Conservation (phyloP, 2,113 vertebrate genomes). For the Enhydra lutris region DNA sequence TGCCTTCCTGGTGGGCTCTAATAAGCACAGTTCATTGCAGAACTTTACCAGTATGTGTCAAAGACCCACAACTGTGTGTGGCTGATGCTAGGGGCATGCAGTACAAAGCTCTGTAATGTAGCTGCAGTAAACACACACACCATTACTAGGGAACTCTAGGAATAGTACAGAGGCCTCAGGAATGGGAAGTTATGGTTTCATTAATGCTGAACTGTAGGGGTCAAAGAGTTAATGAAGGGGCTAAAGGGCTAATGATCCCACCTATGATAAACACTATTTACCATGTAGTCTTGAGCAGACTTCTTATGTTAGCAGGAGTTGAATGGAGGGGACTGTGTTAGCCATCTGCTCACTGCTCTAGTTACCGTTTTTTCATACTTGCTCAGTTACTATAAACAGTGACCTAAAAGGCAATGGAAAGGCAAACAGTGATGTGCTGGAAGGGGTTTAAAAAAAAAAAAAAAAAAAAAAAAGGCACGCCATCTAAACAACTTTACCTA, state of each 20-base stretch:
- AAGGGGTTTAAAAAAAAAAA: background rate
- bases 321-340: conserved; percentile 22
- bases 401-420: conserved; percentile 46
- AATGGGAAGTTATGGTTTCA: conserved; percentile 64
- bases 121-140: conserved; percentile 66
- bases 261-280: conserved; percentile 67
- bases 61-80: conserved; percentile 64
- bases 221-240: conserved; percentile 74
- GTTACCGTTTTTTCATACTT: conserved; percentile 26
- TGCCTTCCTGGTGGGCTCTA: conserved; percentile 75
- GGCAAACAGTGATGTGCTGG: background rate
- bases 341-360: conserved; percentile 59
- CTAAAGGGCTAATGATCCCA: conserved; percentile 66
- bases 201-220: conserved; percentile 72
- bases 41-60: conserved; percentile 64
- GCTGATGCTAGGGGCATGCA: conserved; percentile 55
- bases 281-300: conserved; percentile 56
- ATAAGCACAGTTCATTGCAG: conserved; percentile 76
- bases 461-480: background rate
- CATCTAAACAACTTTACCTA: background rate
- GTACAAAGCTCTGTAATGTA: conserved; percentile 35
- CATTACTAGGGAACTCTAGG: conserved; percentile 39
- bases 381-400: conserved; percentile 2
- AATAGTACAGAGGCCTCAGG: conserved; percentile 25
- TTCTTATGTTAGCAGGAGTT: conserved; percentile 39